These are phyloP conservation scores for Catocala nupta DNA, from an alignment of 2,888 invertebrate genomes.

Conservation along the genomic window DNA sequence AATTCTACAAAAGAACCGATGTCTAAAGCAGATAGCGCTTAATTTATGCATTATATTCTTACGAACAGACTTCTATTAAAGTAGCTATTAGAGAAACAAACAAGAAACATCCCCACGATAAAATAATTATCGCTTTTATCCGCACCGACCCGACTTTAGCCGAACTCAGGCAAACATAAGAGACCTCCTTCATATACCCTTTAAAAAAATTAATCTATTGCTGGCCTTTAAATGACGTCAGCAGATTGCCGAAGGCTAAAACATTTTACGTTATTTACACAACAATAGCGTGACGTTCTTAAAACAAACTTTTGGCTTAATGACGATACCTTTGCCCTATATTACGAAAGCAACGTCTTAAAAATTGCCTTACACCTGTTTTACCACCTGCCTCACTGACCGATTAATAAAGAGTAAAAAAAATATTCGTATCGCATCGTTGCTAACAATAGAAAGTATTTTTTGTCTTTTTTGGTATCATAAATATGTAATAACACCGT, in stretches of 20 bases:
- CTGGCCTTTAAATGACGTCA: slow-evolving; percentile 78
- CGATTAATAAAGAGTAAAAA: slow-evolving; percentile 65
- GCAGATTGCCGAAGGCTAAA: slow-evolving; percentile 69
- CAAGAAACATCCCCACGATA: slow-evolving; percentile 82
- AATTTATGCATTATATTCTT: slow-evolving; percentile 76
- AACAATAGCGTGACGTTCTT: slow-evolving; percentile 79
- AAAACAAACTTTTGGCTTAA: slow-evolving; percentile 80
- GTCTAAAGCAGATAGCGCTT: slow-evolving; percentile 65
- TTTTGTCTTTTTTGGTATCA: slow-evolving; percentile 43
- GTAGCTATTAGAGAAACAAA: slow-evolving; percentile 86
- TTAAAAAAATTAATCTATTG: slow-evolving; percentile 76
- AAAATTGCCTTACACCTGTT: slow-evolving; percentile 75
- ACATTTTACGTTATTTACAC: slow-evolving; percentile 68
- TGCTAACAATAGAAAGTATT: slow-evolving; percentile 64
- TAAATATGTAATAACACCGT: slow-evolving; percentile 48
- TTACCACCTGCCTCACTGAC: slow-evolving; percentile 77
- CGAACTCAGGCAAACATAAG: slow-evolving; percentile 55
- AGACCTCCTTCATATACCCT: slow-evolving; percentile 69
- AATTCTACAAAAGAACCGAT: slow-evolving; percentile 53
- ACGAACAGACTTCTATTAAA: slow-evolving; percentile 79
- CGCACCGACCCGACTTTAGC: slow-evolving; percentile 59
- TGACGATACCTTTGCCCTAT: slow-evolving; percentile 70
- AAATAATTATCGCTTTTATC: slow-evolving; percentile 86
- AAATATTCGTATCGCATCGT: slow-evolving; percentile 60
- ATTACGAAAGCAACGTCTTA: slow-evolving; percentile 59